These are phyloP conservation scores for Pseudococcus longispinus DNA, from an alignment of 2,888 invertebrate species.

Conservation along the genomic window DNA sequence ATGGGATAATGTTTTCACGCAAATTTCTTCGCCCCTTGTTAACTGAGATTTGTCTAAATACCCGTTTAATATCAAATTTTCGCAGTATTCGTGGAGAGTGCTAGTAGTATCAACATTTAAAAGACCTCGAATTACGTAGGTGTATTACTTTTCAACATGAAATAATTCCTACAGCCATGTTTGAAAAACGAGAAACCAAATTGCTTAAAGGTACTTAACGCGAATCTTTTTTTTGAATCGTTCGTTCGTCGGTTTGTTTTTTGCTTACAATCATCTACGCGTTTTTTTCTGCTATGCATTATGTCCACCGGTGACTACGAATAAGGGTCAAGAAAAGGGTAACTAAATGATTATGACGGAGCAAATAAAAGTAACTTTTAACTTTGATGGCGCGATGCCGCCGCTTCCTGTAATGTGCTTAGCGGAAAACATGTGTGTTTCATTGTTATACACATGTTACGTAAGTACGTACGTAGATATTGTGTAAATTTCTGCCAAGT, in stretches of 20 bases:
- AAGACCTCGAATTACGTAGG: not conserved
- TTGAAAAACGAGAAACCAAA: not conserved
- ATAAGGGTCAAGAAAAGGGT: not conserved
- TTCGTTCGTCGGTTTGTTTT: not conserved
- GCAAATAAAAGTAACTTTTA: not conserved
- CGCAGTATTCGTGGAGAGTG: too few species aligned
- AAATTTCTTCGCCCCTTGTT: too few species aligned
- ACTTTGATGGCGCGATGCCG: not conserved
- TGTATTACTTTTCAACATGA: not conserved
- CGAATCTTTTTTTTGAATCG: not conserved
- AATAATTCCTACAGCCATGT: not conserved
- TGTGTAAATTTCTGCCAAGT: slow-evolving; percentile 12
- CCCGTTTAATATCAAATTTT: too few species aligned
- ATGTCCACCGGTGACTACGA: not conserved
- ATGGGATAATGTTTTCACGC: too few species aligned
- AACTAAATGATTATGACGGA: not conserved
- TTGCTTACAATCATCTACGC: not conserved
- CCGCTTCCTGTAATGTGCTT: not conserved
- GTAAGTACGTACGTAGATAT: not conserved
- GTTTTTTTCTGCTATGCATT: not conserved
- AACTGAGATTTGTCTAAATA: too few species aligned
- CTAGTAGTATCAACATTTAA: too few species aligned
- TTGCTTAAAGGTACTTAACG: not conserved
- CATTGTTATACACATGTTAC: slow-evolving; percentile 20
- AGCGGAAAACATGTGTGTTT: not conserved